Percentiles rank a stretch among this genome's conserved stretches.
These are phyloP conservation scores for Venturia canescens DNA, from an alignment of 1,140 invertebrate genomes.

Conservation along the genomic window DNA sequence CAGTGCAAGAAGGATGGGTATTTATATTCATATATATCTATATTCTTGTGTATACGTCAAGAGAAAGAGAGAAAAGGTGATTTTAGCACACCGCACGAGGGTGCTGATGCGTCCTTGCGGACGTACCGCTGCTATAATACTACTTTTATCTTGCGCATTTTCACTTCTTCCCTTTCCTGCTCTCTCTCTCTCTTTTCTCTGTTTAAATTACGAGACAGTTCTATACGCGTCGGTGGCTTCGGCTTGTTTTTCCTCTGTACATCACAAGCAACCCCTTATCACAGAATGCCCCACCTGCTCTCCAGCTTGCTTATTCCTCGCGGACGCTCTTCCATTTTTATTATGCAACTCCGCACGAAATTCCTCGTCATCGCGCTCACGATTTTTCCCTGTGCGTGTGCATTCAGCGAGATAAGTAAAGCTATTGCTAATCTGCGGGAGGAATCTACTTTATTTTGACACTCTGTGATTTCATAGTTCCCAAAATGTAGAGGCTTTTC, in stretches of 20 bases:
- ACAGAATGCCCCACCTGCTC: neutral
- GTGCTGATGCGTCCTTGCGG: slow-evolving; percentile 60
- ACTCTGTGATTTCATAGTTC: too few species aligned
- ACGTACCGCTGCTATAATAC: slow-evolving; percentile 46
- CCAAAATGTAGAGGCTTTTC: too few species aligned
- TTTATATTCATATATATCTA: neutral
- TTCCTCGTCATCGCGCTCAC: neutral
- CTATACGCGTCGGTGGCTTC: neutral
- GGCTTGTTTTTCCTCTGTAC: slow-evolving; percentile 14
- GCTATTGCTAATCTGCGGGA: neutral
- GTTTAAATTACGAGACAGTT: slow-evolving; percentile 19
- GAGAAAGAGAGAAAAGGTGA: neutral
- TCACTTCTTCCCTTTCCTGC: slow-evolving; percentile 57
- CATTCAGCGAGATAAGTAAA: neutral
- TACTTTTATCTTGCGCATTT: slow-evolving; percentile 32
- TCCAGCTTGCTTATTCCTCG: neutral
- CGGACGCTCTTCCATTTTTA: neutral
- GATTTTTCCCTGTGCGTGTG: neutral
- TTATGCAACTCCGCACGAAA: slow-evolving; percentile 22
- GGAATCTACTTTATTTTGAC: too few species aligned
- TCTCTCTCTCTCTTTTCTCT: slow-evolving; percentile 58
- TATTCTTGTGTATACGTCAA: too few species aligned
- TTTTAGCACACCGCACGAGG: slow-evolving; percentile 33
- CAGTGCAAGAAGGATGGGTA: slow-evolving; percentile 50
- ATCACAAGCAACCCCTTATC: neutral